Conservation (phyloP, 2,888 invertebrate species). For the Heliconius ismenius region DNA sequence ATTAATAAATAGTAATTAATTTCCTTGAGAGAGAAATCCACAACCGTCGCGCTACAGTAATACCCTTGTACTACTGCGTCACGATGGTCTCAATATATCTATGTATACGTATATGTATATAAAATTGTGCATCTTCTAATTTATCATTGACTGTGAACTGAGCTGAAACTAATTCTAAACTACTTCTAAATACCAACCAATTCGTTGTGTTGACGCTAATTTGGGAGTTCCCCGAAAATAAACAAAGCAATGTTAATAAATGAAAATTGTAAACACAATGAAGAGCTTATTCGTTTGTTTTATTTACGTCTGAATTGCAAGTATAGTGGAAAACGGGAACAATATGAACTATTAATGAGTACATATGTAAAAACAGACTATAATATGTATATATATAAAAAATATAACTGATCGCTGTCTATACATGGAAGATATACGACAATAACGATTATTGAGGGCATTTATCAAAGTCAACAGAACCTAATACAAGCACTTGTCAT, state of each 20-base stretch:
- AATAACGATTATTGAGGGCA: no score
- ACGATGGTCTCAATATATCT: no score
- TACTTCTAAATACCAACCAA: not conserved
- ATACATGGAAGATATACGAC: no score
- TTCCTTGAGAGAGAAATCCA: no score
- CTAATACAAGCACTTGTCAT: no score
- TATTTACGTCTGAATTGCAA: not conserved
- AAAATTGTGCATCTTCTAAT: not conserved
- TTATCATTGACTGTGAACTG: not conserved
- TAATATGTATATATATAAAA: no score
- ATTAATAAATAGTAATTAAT: no score
- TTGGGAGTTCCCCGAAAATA: slow-evolving; percentile 5
- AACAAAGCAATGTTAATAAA: slow-evolving; percentile 37
- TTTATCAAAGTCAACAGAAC: no score
- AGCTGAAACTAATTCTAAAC: not conserved
- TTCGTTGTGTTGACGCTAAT: not conserved
- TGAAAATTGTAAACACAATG: slow-evolving; percentile 36
- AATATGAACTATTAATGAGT: not conserved
- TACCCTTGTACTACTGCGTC: no score
- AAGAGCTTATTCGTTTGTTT: slow-evolving; percentile 11
- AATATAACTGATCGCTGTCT: no score
- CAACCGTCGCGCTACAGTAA: no score
- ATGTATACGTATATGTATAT: no score
- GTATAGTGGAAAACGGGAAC: not conserved
- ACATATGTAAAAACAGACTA: not conserved